Evolutionary conservation across 2,113 vertebrate genomes (phyloP), one percentile per base, ranked within the genome.

Genomic region (Pycnonotus jocosus): DNA sequence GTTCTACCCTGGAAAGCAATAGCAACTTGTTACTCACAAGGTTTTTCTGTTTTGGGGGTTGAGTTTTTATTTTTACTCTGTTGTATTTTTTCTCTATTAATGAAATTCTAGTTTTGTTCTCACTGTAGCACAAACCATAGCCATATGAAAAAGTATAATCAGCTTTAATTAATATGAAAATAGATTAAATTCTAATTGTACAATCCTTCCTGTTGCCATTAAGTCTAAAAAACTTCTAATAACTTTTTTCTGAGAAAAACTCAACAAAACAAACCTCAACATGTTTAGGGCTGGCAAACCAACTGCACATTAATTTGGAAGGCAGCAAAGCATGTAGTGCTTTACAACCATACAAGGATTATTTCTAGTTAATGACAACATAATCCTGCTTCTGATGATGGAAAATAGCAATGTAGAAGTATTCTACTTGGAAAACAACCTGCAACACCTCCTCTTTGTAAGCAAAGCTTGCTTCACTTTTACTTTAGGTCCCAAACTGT

Each of bases 221-320:
- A 71, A 62, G 20, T 47, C 40, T 76, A 57, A 72, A 71, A 89
- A 64, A 24, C 2, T 21, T 57, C 35, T 42, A 42, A 50, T 35
- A 58, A 8, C 12, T 44, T 24, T 25, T 16, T 11, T 7, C 3
- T 1, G 3, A 40, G n/a, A 50, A 77, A 40, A 8, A 1, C 2
- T 38, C 38, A 15, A 60, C 24, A 54, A 42, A 0, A 23, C 18
- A 16, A 38, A 2, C 6, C 3, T 57, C 0, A 1, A 35, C 8
- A 18, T 48, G 47, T 82, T 82, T 47, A 72, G 45, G 40, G 50
- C 61, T 86, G 68, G 40, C 62, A 87, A 47, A 33, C 37, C 37
- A 85, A 70, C 31, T 27, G 37, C 23, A 66, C 1, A 0, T 37
- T 31, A 48, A 68, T 71, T 72, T 48, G 40, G 45, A 85, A 82